phyloP scores from a whole-genome alignment of 1,140 invertebrate genomes.

The Manduca sexta region DNA sequence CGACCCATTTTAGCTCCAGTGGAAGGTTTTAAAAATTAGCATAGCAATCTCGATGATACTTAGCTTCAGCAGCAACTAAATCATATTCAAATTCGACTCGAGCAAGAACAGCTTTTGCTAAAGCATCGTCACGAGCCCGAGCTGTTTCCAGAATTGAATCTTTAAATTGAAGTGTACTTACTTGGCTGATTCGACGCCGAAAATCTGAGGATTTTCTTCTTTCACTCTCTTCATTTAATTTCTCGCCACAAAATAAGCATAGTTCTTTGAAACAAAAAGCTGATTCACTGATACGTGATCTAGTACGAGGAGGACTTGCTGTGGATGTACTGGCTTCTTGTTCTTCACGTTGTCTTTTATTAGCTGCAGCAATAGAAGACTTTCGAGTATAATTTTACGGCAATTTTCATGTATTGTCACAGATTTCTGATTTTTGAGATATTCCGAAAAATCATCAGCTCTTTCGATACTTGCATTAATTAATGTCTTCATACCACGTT shows the following conservation, averaged over 20 bases:
- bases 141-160: conserved; percentile 24
- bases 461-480: too few relatives aligned
- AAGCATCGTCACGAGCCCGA: conserved; percentile 28
- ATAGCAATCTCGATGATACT: conserved; percentile 40
- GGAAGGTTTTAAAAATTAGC: conserved; percentile 17
- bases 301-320: conserved; percentile 28
- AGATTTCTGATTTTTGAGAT: conserved; percentile 16
- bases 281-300: conserved; percentile 28
- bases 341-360: conserved; percentile 26
- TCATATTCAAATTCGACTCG: conserved; percentile 33
- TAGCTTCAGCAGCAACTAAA: conserved; percentile 46
- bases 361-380: conserved; percentile 21
- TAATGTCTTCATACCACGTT: too few relatives aligned
- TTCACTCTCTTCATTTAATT: conserved; percentile 22
- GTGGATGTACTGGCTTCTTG: conserved; percentile 27
- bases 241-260: conserved; percentile 38
- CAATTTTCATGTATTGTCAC: conserved; percentile 23
- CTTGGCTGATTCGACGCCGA: conserved; percentile 28
- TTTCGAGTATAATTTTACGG: conserved; percentile 16
- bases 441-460: too few relatives aligned
- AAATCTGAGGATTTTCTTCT: conserved; percentile 14
- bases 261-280: conserved; percentile 36
- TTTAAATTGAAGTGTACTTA: conserved; percentile 29
- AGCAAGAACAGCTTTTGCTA: conserved; percentile 34
- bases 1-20: conserved; percentile 45